phyloP scores from a whole-genome alignment of 2,113 vertebrate genomes.

The Halcyon malimbica region DNA sequence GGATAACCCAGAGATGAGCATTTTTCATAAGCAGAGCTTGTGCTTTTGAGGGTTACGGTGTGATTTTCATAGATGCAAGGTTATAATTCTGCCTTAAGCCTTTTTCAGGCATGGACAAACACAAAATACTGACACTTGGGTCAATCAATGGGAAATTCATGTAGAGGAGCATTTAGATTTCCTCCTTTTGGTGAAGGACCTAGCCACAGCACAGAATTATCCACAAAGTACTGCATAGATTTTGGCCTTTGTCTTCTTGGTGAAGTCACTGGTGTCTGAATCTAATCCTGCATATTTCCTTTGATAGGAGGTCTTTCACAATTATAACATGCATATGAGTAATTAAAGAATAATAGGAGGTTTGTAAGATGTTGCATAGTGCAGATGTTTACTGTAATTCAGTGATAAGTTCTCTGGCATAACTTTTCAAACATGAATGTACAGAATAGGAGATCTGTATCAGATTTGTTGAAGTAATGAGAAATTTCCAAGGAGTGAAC shows the following conservation, averaged over 20 bases:
- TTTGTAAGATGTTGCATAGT: neutral
- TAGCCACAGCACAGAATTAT: neutral
- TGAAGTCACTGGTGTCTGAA: neutral
- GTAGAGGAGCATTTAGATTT: neutral
- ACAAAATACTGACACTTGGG: neutral
- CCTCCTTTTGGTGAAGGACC: neutral
- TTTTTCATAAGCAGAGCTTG: neutral
- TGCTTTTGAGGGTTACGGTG: neutral
- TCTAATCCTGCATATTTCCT: neutral
- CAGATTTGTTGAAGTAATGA: neutral
- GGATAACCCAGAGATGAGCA: neutral
- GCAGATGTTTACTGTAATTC: neutral
- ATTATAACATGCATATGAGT: neutral
- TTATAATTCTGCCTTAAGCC: neutral
- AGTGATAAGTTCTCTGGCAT: neutral
- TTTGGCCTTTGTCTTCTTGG: neutral
- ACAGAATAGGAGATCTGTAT: neutral
- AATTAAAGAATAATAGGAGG: neutral
- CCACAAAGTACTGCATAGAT: neutral
- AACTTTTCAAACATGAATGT: neutral
- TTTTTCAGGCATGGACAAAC: neutral
- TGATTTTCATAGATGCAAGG: neutral
- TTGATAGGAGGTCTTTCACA: neutral
- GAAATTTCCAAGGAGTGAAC: neutral
- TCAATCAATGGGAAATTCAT: neutral